Evolutionary conservation across 2,888 invertebrate species (phyloP).

Genomic region (Strigamia maritima): DNA sequence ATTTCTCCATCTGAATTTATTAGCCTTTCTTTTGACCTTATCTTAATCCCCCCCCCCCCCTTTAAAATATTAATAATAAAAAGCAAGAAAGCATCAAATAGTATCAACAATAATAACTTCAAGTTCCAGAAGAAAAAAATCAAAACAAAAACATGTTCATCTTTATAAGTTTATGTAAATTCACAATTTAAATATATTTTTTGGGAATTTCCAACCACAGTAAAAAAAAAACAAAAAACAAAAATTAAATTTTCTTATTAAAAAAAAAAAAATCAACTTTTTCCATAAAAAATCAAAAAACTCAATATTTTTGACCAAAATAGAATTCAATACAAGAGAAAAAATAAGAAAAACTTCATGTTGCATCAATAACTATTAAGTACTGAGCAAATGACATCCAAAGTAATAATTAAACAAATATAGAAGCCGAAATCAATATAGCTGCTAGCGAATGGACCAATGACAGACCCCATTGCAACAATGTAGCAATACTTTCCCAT

Average conservation of each 20-base stretch:
- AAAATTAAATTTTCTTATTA: too few species aligned
- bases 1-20: constrained; percentile 6
- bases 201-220: too few species aligned
- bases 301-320: not conserved
- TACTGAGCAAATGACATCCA: not conserved
- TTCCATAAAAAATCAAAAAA: not conserved
- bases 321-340: not conserved
- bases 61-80: not conserved
- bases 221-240: too few species aligned
- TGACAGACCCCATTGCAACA: constrained; percentile 7
- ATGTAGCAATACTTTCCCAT: constrained; percentile 15
- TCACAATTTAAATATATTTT: too few species aligned
- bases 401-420: constrained; percentile 23
- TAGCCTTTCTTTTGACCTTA: constrained; percentile 5
- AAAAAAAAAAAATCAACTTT: too few species aligned
- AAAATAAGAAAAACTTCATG: not conserved
- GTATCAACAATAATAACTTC: not conserved
- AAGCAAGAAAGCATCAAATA: not conserved
- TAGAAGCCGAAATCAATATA: constrained; percentile 12
- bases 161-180: too few species aligned
- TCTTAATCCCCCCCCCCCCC: not conserved
- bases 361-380: not conserved
- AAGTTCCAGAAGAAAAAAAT: not conserved
- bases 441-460: not conserved
- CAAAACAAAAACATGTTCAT: not conserved